Base-by-base conservation (phyloP, 2,888 invertebrate species). In the Erynnis tages region DNA sequence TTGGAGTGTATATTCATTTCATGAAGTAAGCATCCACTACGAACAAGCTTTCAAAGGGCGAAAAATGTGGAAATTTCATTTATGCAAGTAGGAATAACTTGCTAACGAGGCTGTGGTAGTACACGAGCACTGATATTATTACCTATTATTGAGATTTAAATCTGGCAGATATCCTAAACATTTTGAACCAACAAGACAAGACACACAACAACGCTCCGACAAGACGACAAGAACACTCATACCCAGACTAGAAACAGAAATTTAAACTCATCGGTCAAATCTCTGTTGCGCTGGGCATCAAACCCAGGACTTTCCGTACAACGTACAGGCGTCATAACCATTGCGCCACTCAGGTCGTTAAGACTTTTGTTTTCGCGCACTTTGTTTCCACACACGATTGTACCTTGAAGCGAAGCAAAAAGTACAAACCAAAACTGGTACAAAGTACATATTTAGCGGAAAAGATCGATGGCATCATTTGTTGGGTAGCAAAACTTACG, bases 391-490 rank as follows among this genome's bases (percentile, higher is more conserved):
- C n/a, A n/a, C n/a, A n/a, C n/a, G n/a, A n/a, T n/a, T n/a, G n/a
- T n/a, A n/a, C n/a, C n/a, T n/a, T n/a, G n/a, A n/a, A n/a, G n/a
- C 29, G 2, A 19, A 21, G 19, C 8, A 23, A 1, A 34, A 44
- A 14, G 17, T 32, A 44, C 30, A 11, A 34, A 16, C 14, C 23
- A n/a, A 47, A 47, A 37, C 37, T 47, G n/a, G 27, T 23, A 35
- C 37, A 27, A 47, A 47, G 13, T 37, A 47, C 48, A 48, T 38
- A 40, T 40, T 48, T 54, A 50, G 55, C 50, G 53, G 57, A 46
- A 41, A 44, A 56, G 55, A 54, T 54, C 54, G 54, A 58, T 55
- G 23, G 44, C 47, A 53, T 50, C 53, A 55, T 58, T 54, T 45
- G 50, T 43, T 55, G 43, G 47, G 32, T 43, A 34, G 55, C 27